Conservation (phyloP, 1,140 invertebrate species). For the Drosophila bocki region DNA sequence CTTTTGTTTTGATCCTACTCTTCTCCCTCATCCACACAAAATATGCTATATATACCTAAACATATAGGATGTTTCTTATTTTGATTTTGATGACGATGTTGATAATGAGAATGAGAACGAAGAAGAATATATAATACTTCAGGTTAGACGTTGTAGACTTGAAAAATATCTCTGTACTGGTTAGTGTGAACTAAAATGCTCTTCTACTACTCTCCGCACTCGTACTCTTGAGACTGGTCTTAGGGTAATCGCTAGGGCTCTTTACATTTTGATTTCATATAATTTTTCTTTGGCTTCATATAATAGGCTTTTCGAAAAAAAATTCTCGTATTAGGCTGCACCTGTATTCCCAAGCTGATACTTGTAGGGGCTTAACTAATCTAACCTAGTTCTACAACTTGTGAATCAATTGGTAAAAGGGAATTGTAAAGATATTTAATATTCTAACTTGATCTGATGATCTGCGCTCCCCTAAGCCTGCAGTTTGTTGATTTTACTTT, state of each 20-base stretch:
- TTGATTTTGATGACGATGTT: slow-evolving; percentile 82
- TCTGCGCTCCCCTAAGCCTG: not conserved
- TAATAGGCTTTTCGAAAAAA: not conserved
- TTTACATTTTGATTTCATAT: not conserved
- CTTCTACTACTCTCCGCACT: slow-evolving; percentile 22
- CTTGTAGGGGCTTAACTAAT: slow-evolving; percentile 11
- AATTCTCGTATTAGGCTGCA: not conserved
- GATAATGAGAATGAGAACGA: slow-evolving; percentile 79
- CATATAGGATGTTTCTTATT: slow-evolving; percentile 82
- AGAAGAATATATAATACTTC: slow-evolving; percentile 84
- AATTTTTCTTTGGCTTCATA: slow-evolving; percentile 1
- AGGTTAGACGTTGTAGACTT: slow-evolving; percentile 78
- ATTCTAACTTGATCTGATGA: slow-evolving; percentile 8
- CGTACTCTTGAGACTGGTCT: not conserved
- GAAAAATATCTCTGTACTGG: slow-evolving; percentile 49
- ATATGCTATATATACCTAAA: slow-evolving; percentile 16
- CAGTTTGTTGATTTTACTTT: slow-evolving; percentile 17
- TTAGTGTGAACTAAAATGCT: slow-evolving; percentile 53
- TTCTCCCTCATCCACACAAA: slow-evolving; percentile 19
- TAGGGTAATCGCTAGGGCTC: slow-evolving; percentile 17
- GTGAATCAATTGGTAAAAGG: slow-evolving; percentile 22
- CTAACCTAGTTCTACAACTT: slow-evolving; percentile 24
- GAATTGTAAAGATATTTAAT: slow-evolving; percentile 6
- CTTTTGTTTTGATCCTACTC: slow-evolving; percentile 46
- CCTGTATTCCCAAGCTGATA: slow-evolving; percentile 1